These are phyloP conservation scores for Tribolium madens DNA, from an alignment of 1,140 invertebrate species.

Conservation along the genomic window DNA sequence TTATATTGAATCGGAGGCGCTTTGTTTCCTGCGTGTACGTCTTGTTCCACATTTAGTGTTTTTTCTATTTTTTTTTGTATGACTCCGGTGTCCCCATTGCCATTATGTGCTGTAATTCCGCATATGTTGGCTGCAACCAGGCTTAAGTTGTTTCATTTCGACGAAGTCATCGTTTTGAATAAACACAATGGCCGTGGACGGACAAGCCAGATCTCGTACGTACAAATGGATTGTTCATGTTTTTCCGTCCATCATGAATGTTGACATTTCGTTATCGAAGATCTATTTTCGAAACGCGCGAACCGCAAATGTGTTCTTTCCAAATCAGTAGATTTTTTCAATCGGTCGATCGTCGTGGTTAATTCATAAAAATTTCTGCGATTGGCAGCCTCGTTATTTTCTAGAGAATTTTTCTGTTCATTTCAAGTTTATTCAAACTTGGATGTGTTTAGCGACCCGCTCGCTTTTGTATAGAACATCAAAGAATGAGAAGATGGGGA, in stretches of 20 bases:
- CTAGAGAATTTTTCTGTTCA: not conserved
- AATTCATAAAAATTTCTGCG: not conserved
- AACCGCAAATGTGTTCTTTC: slow-evolving; percentile 1
- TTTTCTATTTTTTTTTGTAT: too few species aligned
- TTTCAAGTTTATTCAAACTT: not conserved
- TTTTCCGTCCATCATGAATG: not conserved
- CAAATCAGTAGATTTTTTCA: not conserved
- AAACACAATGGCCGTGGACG: slow-evolving; percentile 9
- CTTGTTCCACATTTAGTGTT: too few species aligned
- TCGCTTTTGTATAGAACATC: not conserved
- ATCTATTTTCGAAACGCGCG: not conserved
- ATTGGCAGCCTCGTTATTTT: not conserved
- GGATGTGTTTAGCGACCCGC: not conserved
- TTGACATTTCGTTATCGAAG: slow-evolving; percentile 28
- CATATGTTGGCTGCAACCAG: too few species aligned
- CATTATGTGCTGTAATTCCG: too few species aligned
- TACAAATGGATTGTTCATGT: not conserved
- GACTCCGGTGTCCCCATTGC: too few species aligned
- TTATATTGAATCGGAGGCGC: too few species aligned
- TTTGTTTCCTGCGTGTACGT: too few species aligned
- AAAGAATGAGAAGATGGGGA: not conserved
- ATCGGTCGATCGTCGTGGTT: not conserved
- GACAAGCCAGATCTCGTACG: not conserved
- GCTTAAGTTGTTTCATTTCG: too few species aligned
- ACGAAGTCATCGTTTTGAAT: slow-evolving; percentile 8